Base-by-base conservation (phyloP, 2,797 vertebrate genomes). In the Euthynnus affinis region DNA sequence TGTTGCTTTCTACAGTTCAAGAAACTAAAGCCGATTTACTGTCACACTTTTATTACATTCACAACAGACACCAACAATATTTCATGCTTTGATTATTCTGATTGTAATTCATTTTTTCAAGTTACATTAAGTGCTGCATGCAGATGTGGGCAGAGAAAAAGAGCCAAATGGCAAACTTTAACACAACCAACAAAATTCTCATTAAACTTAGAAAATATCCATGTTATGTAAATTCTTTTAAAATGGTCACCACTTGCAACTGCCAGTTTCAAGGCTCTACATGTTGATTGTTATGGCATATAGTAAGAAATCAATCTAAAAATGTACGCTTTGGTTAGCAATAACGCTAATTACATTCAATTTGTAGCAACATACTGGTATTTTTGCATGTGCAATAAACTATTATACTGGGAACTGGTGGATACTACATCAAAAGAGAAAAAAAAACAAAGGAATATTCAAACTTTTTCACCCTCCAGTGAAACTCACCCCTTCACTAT, bases 401-500 rank as follows among this genome's bases (percentile, higher is more conserved):
- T 29, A 49, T 22, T 23, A 20, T 18, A 53, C 49, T 63, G 7
- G 22, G 29, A 32, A 37, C 2, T 22, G 20, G 53, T 60, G 10
- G n/a, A 82, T 18, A 23, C 10, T 6, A 18, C 23, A n/a, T 56
- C 9, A 25, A 44, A 1, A 22, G 2, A 40, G 20, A n/a, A 25
- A 20, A n/a, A 18, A 7, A 2, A 27, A 25, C 2, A 66, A 55
- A 44, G 7, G 2, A 25, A 52, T 10, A 6, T 37, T 23, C 10
- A 32, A 18, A 15, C 0, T 23, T 63, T 51, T 74, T 27, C 17
- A 53, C 15, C 1, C 14, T 66, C 1, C 1, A 32, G 14, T 70
- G 9, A 84, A 46, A 91, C 96, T 96, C 78, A 99, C 98, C 94
- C 97, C 98, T 87, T 99, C 98, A 5, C 98, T 99, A n/a, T 99